Evolutionary conservation across 2,797 vertebrate genomes (phyloP).

Genomic region (Darevskia mixta): DNA sequence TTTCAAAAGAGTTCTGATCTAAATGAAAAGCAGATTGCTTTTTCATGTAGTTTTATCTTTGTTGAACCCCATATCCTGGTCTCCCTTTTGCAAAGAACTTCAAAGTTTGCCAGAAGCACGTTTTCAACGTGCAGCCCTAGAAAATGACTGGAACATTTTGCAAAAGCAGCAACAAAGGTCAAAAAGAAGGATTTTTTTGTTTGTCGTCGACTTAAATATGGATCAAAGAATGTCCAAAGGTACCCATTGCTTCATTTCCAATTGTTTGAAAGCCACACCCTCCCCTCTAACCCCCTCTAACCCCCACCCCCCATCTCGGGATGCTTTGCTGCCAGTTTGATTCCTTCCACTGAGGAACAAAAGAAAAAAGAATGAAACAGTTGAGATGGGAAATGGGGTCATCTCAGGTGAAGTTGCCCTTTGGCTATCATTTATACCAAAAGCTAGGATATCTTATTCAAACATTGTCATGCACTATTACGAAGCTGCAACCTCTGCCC

Average conservation of each 20-base stretch:
- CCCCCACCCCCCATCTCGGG: neutral
- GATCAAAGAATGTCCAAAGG: conserved; percentile 32
- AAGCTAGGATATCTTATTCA: too few relatives aligned
- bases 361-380: neutral
- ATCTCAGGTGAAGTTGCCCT: neutral
- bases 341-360: neutral
- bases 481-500: neutral
- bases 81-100: conserved; percentile 34
- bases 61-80: neutral
- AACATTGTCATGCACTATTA: too few relatives aligned
- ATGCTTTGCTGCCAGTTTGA: neutral
- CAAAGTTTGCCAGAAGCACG: conserved; percentile 29
- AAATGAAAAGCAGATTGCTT: neutral
- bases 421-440: neutral
- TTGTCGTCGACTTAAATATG: conserved; percentile 36
- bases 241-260: neutral
- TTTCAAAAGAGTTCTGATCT: neutral
- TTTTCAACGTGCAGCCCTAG: conserved; percentile 15
- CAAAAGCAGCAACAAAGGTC: conserved; percentile 48
- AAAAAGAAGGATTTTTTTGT: neutral
- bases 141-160: conserved; percentile 53
- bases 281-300: neutral
- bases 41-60: conserved; percentile 20
- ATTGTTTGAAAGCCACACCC: neutral
- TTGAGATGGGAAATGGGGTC: neutral